phyloP scores from a whole-genome alignment of 2,113 vertebrate genomes.

The Zonotrichia leucophrys region DNA sequence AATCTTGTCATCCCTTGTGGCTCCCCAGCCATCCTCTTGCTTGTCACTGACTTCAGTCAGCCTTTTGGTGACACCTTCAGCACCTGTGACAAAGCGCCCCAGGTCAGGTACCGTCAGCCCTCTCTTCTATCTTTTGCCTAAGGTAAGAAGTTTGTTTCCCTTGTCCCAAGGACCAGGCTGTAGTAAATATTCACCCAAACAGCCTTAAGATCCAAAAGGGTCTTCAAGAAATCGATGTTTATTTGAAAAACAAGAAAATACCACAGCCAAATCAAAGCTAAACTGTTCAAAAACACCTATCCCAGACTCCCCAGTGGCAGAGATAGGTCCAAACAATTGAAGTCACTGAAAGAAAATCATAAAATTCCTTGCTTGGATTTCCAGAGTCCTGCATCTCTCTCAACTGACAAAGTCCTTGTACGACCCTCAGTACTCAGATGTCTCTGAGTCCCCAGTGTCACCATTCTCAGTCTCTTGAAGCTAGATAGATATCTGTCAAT shows the following conservation, averaged over 20 bases:
- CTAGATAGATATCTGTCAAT: conserved; percentile 64
- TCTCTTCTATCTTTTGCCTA: conserved; percentile 44
- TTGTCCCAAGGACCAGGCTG: neutral
- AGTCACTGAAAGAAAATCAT: conserved; percentile 27
- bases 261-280: conserved; percentile 52
- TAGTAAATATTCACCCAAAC: conserved; percentile 41
- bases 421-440: conserved; percentile 18
- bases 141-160: conserved; percentile 49
- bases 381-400: conserved; percentile 32
- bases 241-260: conserved; percentile 60
- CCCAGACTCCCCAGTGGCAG: conserved; percentile 22
- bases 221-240: conserved; percentile 53
- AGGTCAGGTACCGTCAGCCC: neutral
- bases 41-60: conserved; percentile 26
- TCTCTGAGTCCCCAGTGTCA: conserved; percentile 23
- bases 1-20: neutral
- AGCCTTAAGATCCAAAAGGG: conserved; percentile 15
- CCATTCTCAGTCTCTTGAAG: conserved; percentile 12
- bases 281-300: conserved; percentile 38
- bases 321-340: conserved; percentile 22
- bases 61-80: conserved; percentile 22
- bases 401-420: conserved; percentile 53
- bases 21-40: neutral
- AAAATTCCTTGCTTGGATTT: neutral
- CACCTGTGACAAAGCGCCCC: conserved; percentile 29